phyloP scores from a whole-genome alignment of 30 jellyfish, hydroid and myxozoan genomes.

The Chironex yamaguchii region DNA sequence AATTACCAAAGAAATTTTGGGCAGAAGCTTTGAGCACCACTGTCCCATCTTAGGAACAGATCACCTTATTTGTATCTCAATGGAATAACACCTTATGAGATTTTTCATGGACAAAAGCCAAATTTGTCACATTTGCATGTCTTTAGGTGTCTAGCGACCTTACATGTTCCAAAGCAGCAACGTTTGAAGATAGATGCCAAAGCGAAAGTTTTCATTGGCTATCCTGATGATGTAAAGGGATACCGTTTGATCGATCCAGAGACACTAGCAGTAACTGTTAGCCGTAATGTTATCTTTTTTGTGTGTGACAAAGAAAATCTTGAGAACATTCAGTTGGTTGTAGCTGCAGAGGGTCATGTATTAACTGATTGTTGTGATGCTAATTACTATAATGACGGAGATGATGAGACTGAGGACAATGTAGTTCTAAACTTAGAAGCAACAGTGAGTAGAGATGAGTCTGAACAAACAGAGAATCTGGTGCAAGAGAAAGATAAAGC shows the following conservation, averaged over 20 bases:
- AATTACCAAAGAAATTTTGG: conserved; percentile 32
- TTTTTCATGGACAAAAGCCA: conserved; percentile 20
- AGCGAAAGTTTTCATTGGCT: conserved; percentile 31
- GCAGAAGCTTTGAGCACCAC: conserved; percentile 47
- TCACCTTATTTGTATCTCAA: conserved; percentile 5
- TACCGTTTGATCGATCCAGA: conserved; percentile 16
- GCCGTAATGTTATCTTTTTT: neutral
- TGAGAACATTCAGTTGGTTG: no score
- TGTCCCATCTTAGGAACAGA: conserved; percentile 14
- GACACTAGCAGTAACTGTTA: neutral
- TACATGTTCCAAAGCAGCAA: conserved; percentile 47
- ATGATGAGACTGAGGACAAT: no score
- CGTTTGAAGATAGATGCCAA: conserved; percentile 26
- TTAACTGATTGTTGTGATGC: no score
- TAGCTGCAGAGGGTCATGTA: no score
- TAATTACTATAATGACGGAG: no score
- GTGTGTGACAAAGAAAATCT: no score
- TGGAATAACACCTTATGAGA: conserved; percentile 37
- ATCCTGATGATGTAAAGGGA: conserved; percentile 35
- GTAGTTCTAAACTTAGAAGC: no score
- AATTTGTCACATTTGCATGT: conserved; percentile 42
- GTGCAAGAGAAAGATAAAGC: no score
- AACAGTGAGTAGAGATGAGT: no score
- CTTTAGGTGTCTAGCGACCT: conserved; percentile 38
- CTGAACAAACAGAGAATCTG: no score